These are phyloP conservation scores for Crossocerus cetratus DNA, from an alignment of 2,888 invertebrate species.

Conservation along the genomic window DNA sequence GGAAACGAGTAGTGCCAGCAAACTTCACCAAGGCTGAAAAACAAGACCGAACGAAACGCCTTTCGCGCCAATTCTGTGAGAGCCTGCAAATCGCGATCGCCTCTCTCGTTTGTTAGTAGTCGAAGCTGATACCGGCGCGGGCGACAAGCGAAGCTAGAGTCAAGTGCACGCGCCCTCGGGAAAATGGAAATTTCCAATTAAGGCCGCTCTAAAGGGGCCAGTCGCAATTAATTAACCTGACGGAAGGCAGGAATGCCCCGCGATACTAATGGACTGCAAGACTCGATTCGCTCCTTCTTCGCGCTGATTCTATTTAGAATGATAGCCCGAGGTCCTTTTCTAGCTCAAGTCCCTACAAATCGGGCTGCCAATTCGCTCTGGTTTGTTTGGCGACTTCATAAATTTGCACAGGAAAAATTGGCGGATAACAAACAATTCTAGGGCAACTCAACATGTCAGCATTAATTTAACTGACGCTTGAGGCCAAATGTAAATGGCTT, in stretches of 20 bases:
- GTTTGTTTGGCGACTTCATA: no score
- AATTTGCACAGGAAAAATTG: no score
- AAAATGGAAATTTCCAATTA: conserved; percentile 57
- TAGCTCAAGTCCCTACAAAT: no score
- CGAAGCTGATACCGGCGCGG: conserved; percentile 8
- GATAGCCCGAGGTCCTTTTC: conserved; percentile 14
- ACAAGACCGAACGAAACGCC: neutral
- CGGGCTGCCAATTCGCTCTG: no score
- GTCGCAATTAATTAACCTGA: conserved; percentile 52
- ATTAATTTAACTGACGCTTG: no score
- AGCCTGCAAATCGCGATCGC: conserved; percentile 25
- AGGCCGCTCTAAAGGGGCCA: conserved; percentile 38
- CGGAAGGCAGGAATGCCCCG: conserved; percentile 21
- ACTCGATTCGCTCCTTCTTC: conserved; percentile 10
- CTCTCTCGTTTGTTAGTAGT: conserved; percentile 22
- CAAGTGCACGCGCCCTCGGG: conserved; percentile 44
- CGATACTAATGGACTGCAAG: conserved; percentile 27
- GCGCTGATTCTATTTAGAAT: conserved; percentile 9
- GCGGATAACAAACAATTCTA: no score
- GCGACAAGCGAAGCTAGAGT: conserved; percentile 35
- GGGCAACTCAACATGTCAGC: no score
- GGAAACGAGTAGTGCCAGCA: conserved; percentile 11
- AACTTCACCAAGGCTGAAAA: conserved; percentile 29
- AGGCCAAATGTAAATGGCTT: no score
- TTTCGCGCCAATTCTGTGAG: conserved; percentile 25